Evolutionary conservation across 2,888 invertebrate species (phyloP).

Genomic region (Perizoma flavofasciatum): DNA sequence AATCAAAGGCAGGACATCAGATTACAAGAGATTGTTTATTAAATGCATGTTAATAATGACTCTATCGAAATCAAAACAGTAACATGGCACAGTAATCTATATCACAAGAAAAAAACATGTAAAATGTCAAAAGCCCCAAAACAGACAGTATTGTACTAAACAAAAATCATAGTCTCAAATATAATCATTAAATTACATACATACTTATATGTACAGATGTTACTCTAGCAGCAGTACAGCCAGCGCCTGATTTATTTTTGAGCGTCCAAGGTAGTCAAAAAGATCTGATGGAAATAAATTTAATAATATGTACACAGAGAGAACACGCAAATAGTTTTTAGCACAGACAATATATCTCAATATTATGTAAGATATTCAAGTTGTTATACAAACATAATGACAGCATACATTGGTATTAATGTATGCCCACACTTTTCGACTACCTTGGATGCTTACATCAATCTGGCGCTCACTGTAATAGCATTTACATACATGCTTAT

Average conservation of each 20-base stretch:
- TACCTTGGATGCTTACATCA: too few relatives aligned
- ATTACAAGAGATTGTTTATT: not conserved
- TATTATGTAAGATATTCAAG: too few relatives aligned
- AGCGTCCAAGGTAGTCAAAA: too few relatives aligned
- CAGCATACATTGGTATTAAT: too few relatives aligned
- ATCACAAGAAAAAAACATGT: slow-evolving; percentile 47
- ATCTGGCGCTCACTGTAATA: too few relatives aligned
- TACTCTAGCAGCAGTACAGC: slow-evolving; percentile 37
- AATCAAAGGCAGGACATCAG: not conserved
- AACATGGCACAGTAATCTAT: slow-evolving; percentile 54
- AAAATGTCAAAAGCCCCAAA: slow-evolving; percentile 57
- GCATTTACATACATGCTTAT: too few relatives aligned
- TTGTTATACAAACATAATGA: too few relatives aligned
- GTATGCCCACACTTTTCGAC: too few relatives aligned
- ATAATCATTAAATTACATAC: slow-evolving; percentile 52
- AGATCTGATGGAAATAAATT: too few relatives aligned
- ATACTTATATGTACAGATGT: slow-evolving; percentile 53
- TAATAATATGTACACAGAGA: too few relatives aligned
- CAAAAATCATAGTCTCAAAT: slow-evolving; percentile 50
- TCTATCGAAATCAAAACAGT: not conserved
- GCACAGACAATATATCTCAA: too few relatives aligned
- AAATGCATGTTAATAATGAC: not conserved
- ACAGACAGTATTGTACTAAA: slow-evolving; percentile 60
- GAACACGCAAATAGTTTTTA: too few relatives aligned
- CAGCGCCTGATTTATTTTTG: slow-evolving; percentile 19